Evolutionary conservation across 2,797 vertebrate species (phyloP).

Genomic region (Hapalemur alaotrensis): DNA sequence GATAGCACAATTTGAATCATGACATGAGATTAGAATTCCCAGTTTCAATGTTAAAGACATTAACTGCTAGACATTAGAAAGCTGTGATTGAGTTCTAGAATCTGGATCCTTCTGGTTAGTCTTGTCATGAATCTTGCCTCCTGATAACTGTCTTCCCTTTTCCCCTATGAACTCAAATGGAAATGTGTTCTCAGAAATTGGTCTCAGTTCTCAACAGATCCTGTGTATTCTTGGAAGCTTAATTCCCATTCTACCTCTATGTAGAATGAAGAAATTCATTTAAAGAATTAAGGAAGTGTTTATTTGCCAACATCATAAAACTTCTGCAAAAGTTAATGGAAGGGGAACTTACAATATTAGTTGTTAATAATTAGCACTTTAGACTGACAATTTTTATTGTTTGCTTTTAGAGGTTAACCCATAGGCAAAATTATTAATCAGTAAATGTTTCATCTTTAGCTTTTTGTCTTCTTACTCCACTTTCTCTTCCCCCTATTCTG

Average conservation of each 20-base stretch:
- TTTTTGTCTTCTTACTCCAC: background rate
- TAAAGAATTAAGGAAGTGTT: background rate
- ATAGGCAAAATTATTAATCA: background rate
- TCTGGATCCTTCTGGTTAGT: background rate
- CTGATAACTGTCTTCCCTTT: background rate
- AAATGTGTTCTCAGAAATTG: background rate
- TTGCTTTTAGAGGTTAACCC: background rate
- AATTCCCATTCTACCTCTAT: background rate
- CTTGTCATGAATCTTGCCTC: background rate
- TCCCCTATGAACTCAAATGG: background rate
- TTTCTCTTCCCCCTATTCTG: background rate
- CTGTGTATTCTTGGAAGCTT: background rate
- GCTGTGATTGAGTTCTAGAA: background rate
- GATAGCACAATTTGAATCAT: background rate
- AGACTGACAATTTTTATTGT: constrained; percentile 26
- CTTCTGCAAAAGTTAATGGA: constrained; percentile 19
- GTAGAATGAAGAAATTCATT: background rate
- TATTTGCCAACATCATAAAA: background rate
- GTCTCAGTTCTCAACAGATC: background rate
- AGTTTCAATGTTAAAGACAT: background rate
- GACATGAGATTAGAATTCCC: background rate
- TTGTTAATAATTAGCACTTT: constrained; percentile 60
- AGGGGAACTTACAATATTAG: constrained; percentile 37
- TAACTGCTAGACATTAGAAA: background rate
- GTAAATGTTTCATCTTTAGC: background rate